These are phyloP conservation scores for Dolichopus griseipennis DNA, from an alignment of 2,888 invertebrate species.

Conservation along the genomic window DNA sequence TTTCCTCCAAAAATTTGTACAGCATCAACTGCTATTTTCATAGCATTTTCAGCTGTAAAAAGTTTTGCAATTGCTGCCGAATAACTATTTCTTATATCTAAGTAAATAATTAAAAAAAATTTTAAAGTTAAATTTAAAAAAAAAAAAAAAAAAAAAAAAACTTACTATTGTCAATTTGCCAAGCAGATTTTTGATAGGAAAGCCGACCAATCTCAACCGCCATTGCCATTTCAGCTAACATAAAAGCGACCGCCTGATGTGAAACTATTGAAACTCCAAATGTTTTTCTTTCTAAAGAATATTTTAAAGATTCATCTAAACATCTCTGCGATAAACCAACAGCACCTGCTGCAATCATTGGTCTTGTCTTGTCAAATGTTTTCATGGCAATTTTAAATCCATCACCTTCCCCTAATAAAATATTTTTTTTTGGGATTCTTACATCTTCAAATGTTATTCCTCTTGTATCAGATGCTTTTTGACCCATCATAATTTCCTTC, in stretches of 20 bases:
- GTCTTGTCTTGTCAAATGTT: constrained; percentile 61
- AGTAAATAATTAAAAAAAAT: constrained; percentile 30
- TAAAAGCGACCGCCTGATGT: constrained; percentile 79
- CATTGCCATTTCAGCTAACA: constrained; percentile 86
- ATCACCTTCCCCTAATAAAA: constrained; percentile 55
- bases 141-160: neutral
- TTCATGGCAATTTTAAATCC: constrained; percentile 70
- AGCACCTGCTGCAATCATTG: constrained; percentile 74
- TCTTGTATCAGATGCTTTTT: constrained; percentile 60
- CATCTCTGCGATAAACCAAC: constrained; percentile 77
- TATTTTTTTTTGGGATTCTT: constrained; percentile 60
- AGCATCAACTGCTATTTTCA: constrained; percentile 80
- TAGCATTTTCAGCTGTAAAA: constrained; percentile 77
- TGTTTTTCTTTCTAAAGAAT: constrained; percentile 76
- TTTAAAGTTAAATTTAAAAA: constrained; percentile 12
- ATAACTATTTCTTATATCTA: constrained; percentile 62
- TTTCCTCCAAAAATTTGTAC: constrained; percentile 89
- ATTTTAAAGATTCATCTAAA: constrained; percentile 79
- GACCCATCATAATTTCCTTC: constrained; percentile 66
- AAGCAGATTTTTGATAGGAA: constrained; percentile 72
- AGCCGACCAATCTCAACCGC: constrained; percentile 71
- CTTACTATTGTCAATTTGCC: constrained; percentile 61
- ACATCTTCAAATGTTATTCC: constrained; percentile 71
- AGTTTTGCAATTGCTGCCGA: constrained; percentile 84
- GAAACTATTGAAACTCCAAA: constrained; percentile 69